A percentile compares a stretch with the other conserved stretches of the same genome.
Conservation (phyloP, 2,888 invertebrate genomes). For the Lasioglossum vierecki region DNA sequence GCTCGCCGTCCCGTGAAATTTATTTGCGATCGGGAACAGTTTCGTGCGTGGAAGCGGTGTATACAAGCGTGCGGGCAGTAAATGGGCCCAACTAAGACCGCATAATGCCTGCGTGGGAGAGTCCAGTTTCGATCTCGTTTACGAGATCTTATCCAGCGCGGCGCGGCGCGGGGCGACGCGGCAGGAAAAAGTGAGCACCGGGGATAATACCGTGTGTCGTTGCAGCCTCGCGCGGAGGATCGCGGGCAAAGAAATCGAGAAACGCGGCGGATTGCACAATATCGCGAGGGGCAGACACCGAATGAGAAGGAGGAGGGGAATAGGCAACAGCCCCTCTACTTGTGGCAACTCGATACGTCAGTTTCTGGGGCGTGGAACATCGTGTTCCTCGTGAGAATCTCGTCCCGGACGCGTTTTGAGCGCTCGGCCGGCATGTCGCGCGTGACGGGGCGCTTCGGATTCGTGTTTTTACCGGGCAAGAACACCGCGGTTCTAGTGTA, state of each 20-base stretch:
- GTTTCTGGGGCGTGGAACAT: constrained; percentile 70
- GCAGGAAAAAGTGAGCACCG: constrained; percentile 39
- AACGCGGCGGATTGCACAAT: constrained; percentile 71
- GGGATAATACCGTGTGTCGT: constrained; percentile 57
- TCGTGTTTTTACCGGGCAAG: not conserved
- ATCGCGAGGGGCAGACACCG: constrained; percentile 52
- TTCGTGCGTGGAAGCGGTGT: constrained; percentile 51
- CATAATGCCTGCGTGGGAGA: constrained; percentile 68
- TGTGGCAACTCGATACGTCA: constrained; percentile 70
- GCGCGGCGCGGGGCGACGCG: constrained; percentile 9
- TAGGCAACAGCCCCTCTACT: constrained; percentile 37
- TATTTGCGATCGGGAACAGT: constrained; percentile 47
- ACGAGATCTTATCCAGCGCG: constrained; percentile 67
- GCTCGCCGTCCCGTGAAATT: constrained; percentile 30
- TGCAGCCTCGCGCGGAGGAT: constrained; percentile 44
- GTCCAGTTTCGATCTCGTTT: constrained; percentile 71
- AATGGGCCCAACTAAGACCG: constrained; percentile 55
- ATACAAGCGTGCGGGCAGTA: constrained; percentile 58
- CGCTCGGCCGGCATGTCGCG: constrained; percentile 36
- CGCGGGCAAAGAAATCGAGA: constrained; percentile 54
- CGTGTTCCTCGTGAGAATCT: constrained; percentile 68
- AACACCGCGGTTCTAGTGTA: not conserved
- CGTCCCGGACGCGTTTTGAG: constrained; percentile 65
- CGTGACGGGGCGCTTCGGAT: constrained; percentile 7
- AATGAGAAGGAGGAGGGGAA: not conserved